Evolutionary conservation across 2,888 invertebrate species (phyloP).

Genomic region (Frankliniella fusca): DNA sequence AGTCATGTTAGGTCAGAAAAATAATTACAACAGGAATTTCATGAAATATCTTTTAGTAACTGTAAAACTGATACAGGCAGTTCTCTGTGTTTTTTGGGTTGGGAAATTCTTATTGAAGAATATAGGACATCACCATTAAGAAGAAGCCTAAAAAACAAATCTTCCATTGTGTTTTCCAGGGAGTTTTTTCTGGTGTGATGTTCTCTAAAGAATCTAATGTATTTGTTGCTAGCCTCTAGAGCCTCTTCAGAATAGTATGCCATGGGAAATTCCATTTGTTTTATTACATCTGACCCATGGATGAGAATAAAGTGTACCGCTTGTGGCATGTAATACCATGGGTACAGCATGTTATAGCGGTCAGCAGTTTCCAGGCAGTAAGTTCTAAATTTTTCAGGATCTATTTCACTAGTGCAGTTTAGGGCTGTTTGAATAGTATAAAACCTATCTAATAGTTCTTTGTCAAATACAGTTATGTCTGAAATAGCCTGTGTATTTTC

Average conservation of each 20-base stretch:
- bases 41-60: background rate
- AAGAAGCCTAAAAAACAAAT: background rate
- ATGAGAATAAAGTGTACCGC: background rate
- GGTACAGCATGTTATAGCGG: background rate
- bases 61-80: background rate
- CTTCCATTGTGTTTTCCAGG: background rate
- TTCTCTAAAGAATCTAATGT: background rate
- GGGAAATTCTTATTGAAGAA: background rate
- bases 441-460: constrained; percentile 34
- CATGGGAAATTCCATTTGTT: background rate
- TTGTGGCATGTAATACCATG: background rate
- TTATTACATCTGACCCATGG: background rate
- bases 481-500: constrained; percentile 41
- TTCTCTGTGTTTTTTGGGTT: background rate
- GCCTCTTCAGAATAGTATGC: background rate
- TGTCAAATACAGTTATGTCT: constrained; percentile 43
- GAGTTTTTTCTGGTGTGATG: background rate
- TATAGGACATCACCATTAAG: background rate
- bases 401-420: constrained; percentile 30
- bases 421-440: constrained; percentile 32
- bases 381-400: background rate
- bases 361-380: background rate
- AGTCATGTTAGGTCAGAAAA: no score
- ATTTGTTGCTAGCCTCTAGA: background rate
- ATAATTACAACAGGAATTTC: no score